Percentiles rank a stretch among this genome's conserved stretches.
Conservation (phyloP, 2,888 invertebrate genomes). For the Abrostola tripartita region DNA sequence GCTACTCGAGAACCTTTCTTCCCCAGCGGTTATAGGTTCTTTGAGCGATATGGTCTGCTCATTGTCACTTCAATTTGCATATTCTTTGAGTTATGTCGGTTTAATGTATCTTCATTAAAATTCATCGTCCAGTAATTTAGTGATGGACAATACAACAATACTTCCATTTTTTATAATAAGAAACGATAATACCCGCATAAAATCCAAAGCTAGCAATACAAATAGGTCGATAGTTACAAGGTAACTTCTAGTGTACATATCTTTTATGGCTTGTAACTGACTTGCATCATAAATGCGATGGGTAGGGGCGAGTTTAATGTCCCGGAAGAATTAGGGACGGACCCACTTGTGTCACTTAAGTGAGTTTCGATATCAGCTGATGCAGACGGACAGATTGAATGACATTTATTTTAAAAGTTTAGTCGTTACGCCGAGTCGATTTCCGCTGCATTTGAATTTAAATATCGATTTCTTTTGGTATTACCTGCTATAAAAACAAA, state of each 20-base stretch:
- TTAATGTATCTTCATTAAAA: too few species aligned
- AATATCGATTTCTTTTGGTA: background rate
- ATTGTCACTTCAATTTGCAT: too few species aligned
- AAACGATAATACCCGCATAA: too few species aligned
- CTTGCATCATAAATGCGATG: conserved; percentile 49
- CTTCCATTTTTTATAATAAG: too few species aligned
- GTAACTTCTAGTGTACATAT: background rate
- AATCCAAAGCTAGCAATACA: too few species aligned
- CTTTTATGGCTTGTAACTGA: conserved; percentile 38
- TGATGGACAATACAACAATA: too few species aligned
- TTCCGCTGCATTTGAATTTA: conserved; percentile 6
- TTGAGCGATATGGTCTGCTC: too few species aligned
- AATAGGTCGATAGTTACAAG: background rate
- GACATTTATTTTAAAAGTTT: conserved; percentile 21
- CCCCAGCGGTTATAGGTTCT: too few species aligned
- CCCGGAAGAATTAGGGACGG: conserved; percentile 59
- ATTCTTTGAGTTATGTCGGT: too few species aligned
- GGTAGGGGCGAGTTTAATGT: conserved; percentile 59
- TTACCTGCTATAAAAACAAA: too few species aligned
- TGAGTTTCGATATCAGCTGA: conserved; percentile 21
- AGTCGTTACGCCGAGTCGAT: conserved; percentile 13
- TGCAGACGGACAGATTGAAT: conserved; percentile 21
- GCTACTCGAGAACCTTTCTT: too few species aligned
- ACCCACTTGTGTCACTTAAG: conserved; percentile 42
- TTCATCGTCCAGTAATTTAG: too few species aligned